Evolutionary conservation across 2,888 invertebrate species (phyloP), one percentile per base, ranked within the genome.

Genomic region (Latrodectus elegans): DNA sequence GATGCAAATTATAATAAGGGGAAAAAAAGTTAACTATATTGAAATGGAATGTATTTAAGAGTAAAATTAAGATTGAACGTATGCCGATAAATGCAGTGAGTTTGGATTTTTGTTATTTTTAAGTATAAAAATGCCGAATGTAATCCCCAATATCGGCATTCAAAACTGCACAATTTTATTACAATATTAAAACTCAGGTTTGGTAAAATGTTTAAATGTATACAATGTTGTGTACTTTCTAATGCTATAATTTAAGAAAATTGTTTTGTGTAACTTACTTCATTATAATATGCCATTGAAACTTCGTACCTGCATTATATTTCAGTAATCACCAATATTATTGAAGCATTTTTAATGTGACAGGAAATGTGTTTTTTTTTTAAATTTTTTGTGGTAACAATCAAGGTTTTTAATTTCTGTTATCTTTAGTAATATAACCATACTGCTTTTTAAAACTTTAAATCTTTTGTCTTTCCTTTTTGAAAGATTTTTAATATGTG

Each of bases 101-200:
- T 71, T 71, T 75, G n/a, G 38, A n/a, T 8, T 9, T 51, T 55
- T 64, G 65, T 72, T 72, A 72, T 55, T 72, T 77, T 84, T 76
- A n/a, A 71, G 75, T 79, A 70, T 72, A 65, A 55, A 64, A 76
- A 77, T 77, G 76, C 73, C 76, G 76, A 81, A 38, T 55, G 60
- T 68, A 86, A 76, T 76, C 74, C 67, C 55, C 38, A 22, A 49
- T 72, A 52, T 14, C 70, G 67, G 81, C 71, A 81, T 86, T 65
- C 78, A 83, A 83, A 78, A 83, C 82, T 83, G 87, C 87, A 88
- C 87, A 88, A 88, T 88, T 88, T 88, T 88, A 82, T 88, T 79
- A 88, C 68, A 80, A 74, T 71, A 74, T 64, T 76, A 72, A 75
- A 86, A 86, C 87, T 88, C 87, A 88, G 87, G 87, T 88, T 88